Evolutionary conservation across 2,113 vertebrate genomes (phyloP), one percentile per base, ranked within the genome.

Genomic region (Corythornis cristatus): DNA sequence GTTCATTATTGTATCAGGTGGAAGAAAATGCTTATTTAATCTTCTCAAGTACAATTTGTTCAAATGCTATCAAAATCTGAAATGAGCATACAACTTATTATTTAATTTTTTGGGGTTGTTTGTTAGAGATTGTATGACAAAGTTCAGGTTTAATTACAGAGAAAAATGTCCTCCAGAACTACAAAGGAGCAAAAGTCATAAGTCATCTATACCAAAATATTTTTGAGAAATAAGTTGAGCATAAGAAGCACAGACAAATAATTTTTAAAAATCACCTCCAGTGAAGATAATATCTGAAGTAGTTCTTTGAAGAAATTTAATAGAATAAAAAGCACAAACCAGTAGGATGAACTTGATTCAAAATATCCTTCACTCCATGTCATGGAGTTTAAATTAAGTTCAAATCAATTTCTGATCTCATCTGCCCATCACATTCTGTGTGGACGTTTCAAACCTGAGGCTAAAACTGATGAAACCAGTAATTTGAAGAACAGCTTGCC

Each of bases 21-120:
- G n/a, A 83, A 94, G 51, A 85, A 95, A 95, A 90, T 81, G 43
- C 15, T 76, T 42, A 77, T 67, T 84, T 71, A 46, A 66, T 76
- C 37, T 81, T 78, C 65, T 89, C 26, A 83, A 89, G 46, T 73
- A 45, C 5, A 80, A 65, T 89, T 85, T 87, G 12, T 22, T 78
- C 46, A 65, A 74, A 68, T 11, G 14, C 29, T 90, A 42, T 56
- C 18, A 16, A 71, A 91, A 89, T 64, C 21, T 66, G 48, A 95
- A 95, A 89, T 77, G 22, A 0, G 2, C 23, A 53, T n/a, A 43
- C 5, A 35, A 12, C 65, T 82, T 79, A 57, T 79, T 84, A 68
- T 37, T 91, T 37, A 37, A 37, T 37, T 37, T 37, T 37, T 10
- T 37, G 10, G 9, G 37, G 9, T 37, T 37, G 37, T 84, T 85